Evolutionary conservation across 1,140 invertebrate genomes (phyloP).

Genomic region (Nymphalis io): DNA sequence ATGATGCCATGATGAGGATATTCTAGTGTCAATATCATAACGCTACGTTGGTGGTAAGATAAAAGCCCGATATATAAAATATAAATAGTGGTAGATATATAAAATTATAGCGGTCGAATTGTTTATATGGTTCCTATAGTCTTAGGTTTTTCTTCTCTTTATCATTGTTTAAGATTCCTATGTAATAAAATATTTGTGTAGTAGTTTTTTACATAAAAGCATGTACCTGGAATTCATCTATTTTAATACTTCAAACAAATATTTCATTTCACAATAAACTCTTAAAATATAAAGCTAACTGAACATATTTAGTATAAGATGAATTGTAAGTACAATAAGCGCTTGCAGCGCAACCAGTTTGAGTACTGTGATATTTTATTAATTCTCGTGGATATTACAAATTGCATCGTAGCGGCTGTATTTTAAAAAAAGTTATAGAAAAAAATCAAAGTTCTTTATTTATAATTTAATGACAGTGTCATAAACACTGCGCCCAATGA

Average conservation of each 20-base stretch:
- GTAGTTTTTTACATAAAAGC: not conserved
- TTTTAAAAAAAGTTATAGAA: too few relatives aligned
- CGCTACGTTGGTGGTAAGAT: slow-evolving; percentile 58
- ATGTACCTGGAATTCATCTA: not conserved
- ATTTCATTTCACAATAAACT: not conserved
- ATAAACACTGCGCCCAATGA: slow-evolving; percentile 56
- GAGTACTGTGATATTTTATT: too few relatives aligned
- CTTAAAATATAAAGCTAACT: not conserved
- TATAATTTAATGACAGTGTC: slow-evolving; percentile 20
- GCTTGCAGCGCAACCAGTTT: too few relatives aligned
- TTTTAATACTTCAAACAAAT: not conserved
- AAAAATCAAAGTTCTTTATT: not conserved
- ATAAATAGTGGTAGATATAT: slow-evolving; percentile 45
- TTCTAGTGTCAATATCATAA: slow-evolving; percentile 63
- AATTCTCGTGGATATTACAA: too few relatives aligned
- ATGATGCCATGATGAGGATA: slow-evolving; percentile 50
- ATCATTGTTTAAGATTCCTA: not conserved
- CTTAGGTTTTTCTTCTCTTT: too few relatives aligned
- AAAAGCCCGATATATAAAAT: slow-evolving; percentile 48
- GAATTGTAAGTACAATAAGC: too few relatives aligned
- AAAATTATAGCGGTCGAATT: too few relatives aligned
- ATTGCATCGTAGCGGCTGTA: too few relatives aligned
- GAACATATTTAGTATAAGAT: not conserved
- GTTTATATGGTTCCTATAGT: too few relatives aligned
- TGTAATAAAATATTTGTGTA: not conserved